Evolutionary conservation across 1,140 invertebrate genomes (phyloP), one percentile per base, ranked within the genome.

Genomic region (Holotrichia oblita): DNA sequence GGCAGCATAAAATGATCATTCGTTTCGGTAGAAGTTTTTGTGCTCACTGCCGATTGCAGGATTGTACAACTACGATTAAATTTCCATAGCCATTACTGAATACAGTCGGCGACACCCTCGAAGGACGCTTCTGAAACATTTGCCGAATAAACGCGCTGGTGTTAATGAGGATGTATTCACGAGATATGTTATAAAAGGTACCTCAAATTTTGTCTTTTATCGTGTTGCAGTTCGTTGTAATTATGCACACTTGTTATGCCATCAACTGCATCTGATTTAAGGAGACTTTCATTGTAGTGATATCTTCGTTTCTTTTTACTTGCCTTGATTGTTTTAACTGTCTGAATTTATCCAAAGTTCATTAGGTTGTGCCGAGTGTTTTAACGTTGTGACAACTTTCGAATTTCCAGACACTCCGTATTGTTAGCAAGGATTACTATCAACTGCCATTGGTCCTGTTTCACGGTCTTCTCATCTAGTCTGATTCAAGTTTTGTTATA

Each of bases 71-170:
- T 79, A 14, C 44, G 12, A 82, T 81, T 82, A 83, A 82, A 83
- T 82, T 83, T 83, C 79, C 82, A 81, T 81, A 81, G 76, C 77
- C 78, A 75, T 83, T 81, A 82, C 69, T n/a, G n/a, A n/a, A n/a
- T n/a, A n/a, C n/a, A 77, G 78, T 22, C 75, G 78, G 17, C 75
- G 64, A 61, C 34, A 73, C 44, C 77, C 72, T 48, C 73, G 59
- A 20, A 40, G 73, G 48, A 55, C 73, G 55, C 44, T 14, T 34
- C 14, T 9, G 48, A 40, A 64, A 79, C 73, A 76, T n/a, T 76
- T 76, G 78, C 78, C 73, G 55, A 73, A 73, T 73, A 73, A 73
- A 73, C 27, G 72, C 72, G 72, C 20, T 40, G 27, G 34, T 64
- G 77, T 76, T 81, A 81, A 81, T 81, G 79, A 81, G 78, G 78